Conservation (phyloP, 2,888 invertebrate genomes). For the Epsilonema sp. region DNA sequence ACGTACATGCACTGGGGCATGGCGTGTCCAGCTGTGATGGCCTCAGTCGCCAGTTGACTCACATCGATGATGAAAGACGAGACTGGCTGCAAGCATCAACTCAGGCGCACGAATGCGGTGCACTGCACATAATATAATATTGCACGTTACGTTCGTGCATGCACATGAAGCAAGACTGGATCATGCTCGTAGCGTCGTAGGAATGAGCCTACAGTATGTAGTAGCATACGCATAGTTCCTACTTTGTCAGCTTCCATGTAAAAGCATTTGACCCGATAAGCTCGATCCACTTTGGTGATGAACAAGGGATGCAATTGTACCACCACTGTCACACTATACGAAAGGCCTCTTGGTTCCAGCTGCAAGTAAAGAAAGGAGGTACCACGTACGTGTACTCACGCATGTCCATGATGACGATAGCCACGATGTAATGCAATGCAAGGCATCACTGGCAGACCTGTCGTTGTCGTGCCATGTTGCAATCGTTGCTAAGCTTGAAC, state of each 20-base stretch:
- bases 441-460: constrained; percentile 6
- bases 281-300: constrained; percentile 10
- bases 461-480: constrained; percentile 8
- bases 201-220: no score
- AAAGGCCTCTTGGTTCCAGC: constrained; percentile 6
- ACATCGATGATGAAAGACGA: constrained; percentile 1
- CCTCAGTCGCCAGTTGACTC: constrained; percentile 4
- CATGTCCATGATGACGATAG: no score
- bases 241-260: constrained; percentile 10
- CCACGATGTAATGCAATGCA: no score
- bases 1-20: constrained; percentile 8
- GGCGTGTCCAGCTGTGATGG: neutral
- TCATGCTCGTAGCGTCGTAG: no score
- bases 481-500: constrained; percentile 5
- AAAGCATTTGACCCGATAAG: constrained; percentile 9
- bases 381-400: no score
- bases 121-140: neutral
- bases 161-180: no score
- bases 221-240: no score
- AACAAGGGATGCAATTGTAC: constrained; percentile 10
- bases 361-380: no score
- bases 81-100: neutral
- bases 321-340: constrained; percentile 6
- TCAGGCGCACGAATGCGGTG: neutral
- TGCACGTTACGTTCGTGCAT: no score